Evolutionary conservation across 2,888 invertebrate genomes (phyloP).

Genomic region (Phragmatobia fuliginosa): DNA sequence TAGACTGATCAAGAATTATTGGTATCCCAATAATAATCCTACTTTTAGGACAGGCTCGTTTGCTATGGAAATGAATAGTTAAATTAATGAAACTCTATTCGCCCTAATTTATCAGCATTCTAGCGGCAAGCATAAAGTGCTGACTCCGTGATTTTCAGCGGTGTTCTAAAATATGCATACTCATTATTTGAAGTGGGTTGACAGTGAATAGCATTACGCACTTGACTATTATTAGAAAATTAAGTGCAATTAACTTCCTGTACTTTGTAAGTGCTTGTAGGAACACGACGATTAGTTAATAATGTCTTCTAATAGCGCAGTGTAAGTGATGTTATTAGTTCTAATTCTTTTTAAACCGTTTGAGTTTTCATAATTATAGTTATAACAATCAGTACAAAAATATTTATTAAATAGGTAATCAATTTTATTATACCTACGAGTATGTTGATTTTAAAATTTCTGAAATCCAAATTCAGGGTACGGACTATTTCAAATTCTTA

Average conservation of each 20-base stretch:
- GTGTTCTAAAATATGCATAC: conserved; percentile 27
- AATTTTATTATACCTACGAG: background rate
- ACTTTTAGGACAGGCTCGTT: conserved; percentile 37
- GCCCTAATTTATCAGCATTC: conserved; percentile 55
- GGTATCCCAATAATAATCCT: conserved; percentile 20
- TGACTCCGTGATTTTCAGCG: conserved; percentile 32
- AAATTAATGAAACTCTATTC: conserved; percentile 51
- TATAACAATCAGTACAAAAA: background rate
- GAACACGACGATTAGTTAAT: background rate
- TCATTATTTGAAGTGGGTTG: conserved; percentile 17
- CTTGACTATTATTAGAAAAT: conserved; percentile 10
- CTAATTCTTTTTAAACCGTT: background rate
- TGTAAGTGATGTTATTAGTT: background rate
- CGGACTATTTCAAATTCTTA: background rate
- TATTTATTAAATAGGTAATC: background rate
- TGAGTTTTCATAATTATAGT: background rate
- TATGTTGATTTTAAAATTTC: no score
- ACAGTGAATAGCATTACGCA: conserved; percentile 10
- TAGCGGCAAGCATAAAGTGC: conserved; percentile 48
- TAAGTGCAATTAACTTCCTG: background rate
- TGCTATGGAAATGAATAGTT: conserved; percentile 51
- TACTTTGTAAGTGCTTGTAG: background rate
- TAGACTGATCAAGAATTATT: conserved; percentile 5
- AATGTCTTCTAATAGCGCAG: background rate
- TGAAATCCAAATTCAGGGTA: no score